These are phyloP conservation scores for Disparrhopalites patrizii DNA, from an alignment of 2,888 invertebrate genomes.

Conservation along the genomic window DNA sequence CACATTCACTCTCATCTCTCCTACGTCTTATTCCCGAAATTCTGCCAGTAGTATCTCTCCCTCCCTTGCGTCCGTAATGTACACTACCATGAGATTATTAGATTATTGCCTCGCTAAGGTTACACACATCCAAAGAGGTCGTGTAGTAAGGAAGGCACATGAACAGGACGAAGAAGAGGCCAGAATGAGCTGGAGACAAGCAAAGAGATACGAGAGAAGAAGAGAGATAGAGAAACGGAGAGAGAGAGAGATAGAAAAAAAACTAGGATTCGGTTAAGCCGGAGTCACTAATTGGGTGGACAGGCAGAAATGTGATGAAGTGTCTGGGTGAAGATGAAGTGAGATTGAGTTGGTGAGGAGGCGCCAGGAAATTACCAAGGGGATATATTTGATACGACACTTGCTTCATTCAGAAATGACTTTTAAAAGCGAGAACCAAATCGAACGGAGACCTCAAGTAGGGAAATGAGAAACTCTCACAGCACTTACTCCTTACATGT, in stretches of 20 bases:
- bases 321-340: slow-evolving; percentile 33
- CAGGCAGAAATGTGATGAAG: slow-evolving; percentile 32
- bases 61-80: no score
- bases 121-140: no score
- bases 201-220: neutral
- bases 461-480: slow-evolving; percentile 30
- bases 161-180: neutral
- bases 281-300: slow-evolving; percentile 31
- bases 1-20: no score
- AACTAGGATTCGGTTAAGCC: neutral
- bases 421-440: slow-evolving; percentile 13
- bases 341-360: slow-evolving; percentile 24
- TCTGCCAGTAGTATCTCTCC: no score
- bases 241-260: slow-evolving; percentile 10
- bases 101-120: no score
- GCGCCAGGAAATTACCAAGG: slow-evolving; percentile 31
- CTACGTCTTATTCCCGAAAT: no score
- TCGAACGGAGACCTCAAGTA: slow-evolving; percentile 18
- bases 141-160: no score
- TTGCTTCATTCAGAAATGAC: slow-evolving; percentile 25
- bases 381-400: slow-evolving; percentile 32
- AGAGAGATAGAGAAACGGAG: neutral
- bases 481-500: no score
- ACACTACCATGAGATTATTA: no score
- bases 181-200: neutral